These are phyloP conservation scores for Pitangus sulphuratus DNA, from an alignment of 2,797 vertebrate species.

Conservation along the genomic window DNA sequence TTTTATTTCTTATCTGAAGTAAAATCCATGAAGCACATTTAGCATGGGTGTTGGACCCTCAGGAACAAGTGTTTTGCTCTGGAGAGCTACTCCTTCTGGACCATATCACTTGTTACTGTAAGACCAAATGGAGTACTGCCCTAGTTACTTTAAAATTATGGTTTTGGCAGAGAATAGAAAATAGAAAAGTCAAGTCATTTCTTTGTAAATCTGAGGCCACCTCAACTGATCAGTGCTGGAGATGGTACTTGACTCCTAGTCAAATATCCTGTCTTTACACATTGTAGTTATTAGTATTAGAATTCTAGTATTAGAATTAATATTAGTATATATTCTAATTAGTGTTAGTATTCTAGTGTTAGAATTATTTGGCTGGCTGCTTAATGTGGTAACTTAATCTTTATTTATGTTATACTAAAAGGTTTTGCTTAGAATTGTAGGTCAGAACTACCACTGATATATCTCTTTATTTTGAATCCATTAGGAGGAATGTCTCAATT, in stretches of 20 bases:
- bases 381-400: neutral
- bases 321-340: too few relatives aligned
- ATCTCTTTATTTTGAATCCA: neutral
- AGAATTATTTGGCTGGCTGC: neutral
- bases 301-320: too few relatives aligned
- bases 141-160: neutral
- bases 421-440: neutral
- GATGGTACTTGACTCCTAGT: neutral
- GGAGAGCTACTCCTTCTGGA: neutral
- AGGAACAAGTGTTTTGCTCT: neutral
- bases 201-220: neutral
- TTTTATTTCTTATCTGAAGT: neutral
- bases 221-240: neutral
- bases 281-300: neutral
- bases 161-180: neutral
- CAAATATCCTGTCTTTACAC: neutral
- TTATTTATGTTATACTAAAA: neutral
- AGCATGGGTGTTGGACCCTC: neutral
- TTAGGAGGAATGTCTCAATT: neutral
- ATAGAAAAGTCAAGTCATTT: too few relatives aligned
- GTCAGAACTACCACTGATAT: neutral
- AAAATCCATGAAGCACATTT: neutral
- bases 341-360: too few relatives aligned
- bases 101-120: neutral
- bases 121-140: fast-evolving